phyloP scores from a whole-genome alignment of 1,140 invertebrate species.

The Lordiphosa mommai region DNA sequence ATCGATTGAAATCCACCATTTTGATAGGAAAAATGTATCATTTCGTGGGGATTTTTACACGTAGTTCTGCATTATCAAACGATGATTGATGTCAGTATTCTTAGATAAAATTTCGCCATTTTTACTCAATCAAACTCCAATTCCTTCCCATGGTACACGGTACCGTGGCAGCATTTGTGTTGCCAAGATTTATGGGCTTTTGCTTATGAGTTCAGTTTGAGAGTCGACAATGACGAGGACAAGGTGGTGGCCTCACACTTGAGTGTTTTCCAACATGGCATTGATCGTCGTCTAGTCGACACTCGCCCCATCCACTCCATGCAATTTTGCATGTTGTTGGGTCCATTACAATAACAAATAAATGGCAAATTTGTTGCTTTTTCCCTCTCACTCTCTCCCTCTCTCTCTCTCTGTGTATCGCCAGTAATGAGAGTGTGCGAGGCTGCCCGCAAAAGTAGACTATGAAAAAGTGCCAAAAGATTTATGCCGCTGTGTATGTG shows the following conservation, averaged over 20 bases:
- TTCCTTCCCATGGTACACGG: too few relatives aligned
- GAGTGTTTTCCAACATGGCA: conserved; percentile 16
- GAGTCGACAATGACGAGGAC: not conserved
- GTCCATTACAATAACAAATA: conserved; percentile 70
- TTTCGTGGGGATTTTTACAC: too few relatives aligned
- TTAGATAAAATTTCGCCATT: too few relatives aligned
- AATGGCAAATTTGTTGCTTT: conserved; percentile 58
- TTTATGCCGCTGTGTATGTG: conserved; percentile 41
- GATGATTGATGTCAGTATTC: too few relatives aligned
- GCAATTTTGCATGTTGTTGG: conserved; percentile 14
- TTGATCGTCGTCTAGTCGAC: conserved; percentile 52
- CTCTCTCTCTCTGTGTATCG: too few relatives aligned
- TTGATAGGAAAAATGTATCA: too few relatives aligned
- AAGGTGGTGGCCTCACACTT: not conserved
- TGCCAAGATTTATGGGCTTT: conserved; percentile 8
- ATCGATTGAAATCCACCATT: too few relatives aligned
- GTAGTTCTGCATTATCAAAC: too few relatives aligned
- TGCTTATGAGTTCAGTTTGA: not conserved
- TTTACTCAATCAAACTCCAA: too few relatives aligned
- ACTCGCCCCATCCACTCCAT: conserved; percentile 6
- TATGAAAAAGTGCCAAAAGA: conserved; percentile 66
- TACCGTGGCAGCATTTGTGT: not conserved
- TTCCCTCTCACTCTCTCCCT: not conserved
- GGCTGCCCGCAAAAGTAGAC: conserved; percentile 40
- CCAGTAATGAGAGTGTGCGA: not conserved